phyloP scores from a whole-genome alignment of 2,113 vertebrate genomes.

The Lamprologus ornatipinnis region DNA sequence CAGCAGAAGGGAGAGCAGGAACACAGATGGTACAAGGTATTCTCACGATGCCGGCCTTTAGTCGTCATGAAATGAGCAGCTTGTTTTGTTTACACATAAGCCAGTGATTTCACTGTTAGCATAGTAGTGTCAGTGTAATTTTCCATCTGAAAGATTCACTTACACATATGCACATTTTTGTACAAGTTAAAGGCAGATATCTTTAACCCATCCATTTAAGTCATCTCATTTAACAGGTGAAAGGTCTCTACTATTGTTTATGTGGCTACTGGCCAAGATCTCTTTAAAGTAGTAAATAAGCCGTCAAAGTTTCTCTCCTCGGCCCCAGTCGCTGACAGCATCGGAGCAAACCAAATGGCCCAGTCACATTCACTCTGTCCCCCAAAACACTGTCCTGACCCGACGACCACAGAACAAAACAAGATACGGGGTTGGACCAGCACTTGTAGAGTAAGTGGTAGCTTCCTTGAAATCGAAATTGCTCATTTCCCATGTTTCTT shows the following conservation, averaged over 20 bases:
- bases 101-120: constrained; percentile 1
- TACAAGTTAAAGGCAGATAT: not conserved
- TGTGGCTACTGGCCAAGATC: not conserved
- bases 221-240: not conserved
- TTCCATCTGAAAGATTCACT: not conserved
- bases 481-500: constrained; percentile 53
- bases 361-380: constrained; percentile 28
- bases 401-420: constrained; percentile 53
- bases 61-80: constrained; percentile 9
- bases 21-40: constrained; percentile 43
- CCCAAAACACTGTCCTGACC: constrained; percentile 24
- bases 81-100: constrained; percentile 19
- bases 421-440: constrained; percentile 41
- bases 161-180: not conserved
- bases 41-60: constrained; percentile 19
- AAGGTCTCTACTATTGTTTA: not conserved
- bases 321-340: not conserved
- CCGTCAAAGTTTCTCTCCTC: not conserved
- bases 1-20: constrained; percentile 20
- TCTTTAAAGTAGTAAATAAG: not conserved
- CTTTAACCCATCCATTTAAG: not conserved
- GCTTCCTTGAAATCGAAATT: constrained; percentile 47
- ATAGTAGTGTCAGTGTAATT: not conserved
- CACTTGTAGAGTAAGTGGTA: constrained; percentile 55
- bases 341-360: not conserved